A percentile compares a stretch with the other conserved stretches of the same genome.
phyloP scores from a whole-genome alignment of 2,797 vertebrate species.

The Aldrovandia affinis region DNA sequence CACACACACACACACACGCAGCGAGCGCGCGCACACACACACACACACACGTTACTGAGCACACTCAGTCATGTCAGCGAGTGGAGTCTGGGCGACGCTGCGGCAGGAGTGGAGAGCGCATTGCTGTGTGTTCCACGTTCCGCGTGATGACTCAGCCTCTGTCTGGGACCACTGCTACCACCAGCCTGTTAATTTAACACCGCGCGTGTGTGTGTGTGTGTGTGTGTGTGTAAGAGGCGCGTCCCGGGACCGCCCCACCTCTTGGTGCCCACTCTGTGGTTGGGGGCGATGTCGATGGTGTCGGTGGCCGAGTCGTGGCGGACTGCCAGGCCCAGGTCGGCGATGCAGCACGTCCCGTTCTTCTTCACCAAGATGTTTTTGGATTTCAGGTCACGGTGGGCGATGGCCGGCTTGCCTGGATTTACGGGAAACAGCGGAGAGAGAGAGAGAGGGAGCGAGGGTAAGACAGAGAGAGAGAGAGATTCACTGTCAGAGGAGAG shows the following conservation, averaged over 20 bases:
- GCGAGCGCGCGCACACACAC: not conserved
- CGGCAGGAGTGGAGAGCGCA: not conserved
- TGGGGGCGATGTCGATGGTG: constrained; percentile 87
- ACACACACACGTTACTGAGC: not conserved
- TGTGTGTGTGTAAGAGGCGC: not conserved
- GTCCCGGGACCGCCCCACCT: constrained; percentile 64
- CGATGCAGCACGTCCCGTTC: constrained; percentile 86
- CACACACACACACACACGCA: not conserved
- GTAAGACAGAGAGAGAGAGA: not conserved
- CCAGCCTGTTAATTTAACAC: not conserved
- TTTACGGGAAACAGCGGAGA: not conserved
- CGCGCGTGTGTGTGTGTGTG: not conserved
- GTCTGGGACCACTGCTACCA: not conserved
- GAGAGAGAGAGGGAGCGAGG: not conserved
- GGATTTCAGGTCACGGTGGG: constrained; percentile 86
- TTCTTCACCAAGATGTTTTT: constrained; percentile 89
- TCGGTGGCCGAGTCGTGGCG: constrained; percentile 86
- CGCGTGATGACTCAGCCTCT: not conserved
- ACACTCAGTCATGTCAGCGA: too few species aligned
- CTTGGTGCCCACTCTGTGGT: constrained; percentile 88
- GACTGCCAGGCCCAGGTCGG: constrained; percentile 84
- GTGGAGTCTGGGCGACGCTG: too few species aligned
- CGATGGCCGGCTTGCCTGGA: constrained; percentile 84
- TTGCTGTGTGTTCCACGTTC: not conserved
- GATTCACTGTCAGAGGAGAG: not conserved